A percentile compares a stretch with the other conserved stretches of the same genome.
Evolutionary conservation across 2,113 vertebrate genomes (phyloP).

Genomic region (Vombatus ursinus): DNA sequence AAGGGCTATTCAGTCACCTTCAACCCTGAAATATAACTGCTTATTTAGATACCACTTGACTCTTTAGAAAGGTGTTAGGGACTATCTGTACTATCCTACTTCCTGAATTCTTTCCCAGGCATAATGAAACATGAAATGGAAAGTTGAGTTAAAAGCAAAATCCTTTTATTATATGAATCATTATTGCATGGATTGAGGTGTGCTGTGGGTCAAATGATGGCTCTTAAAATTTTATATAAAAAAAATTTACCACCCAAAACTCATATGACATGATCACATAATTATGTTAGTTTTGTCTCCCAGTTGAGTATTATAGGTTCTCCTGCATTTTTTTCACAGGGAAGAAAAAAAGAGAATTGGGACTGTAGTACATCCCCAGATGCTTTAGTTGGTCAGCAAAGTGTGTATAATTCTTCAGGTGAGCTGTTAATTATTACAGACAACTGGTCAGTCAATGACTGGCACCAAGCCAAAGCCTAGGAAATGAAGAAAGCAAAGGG

Average conservation of each 20-base stretch:
- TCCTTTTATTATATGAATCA: neutral
- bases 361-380: neutral
- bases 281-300: neutral
- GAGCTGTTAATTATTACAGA: neutral
- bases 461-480: neutral
- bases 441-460: neutral
- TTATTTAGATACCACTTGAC: neutral
- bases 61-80: neutral
- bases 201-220: neutral
- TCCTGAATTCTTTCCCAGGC: neutral
- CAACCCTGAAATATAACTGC: neutral
- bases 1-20: neutral
- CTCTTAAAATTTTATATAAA: neutral
- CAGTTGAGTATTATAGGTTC: neutral
- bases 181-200: neutral
- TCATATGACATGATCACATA: neutral
- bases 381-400: neutral
- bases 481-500: neutral
- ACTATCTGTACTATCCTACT: neutral
- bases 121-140: neutral
- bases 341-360: neutral
- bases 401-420: neutral
- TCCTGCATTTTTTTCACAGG: neutral
- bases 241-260: neutral
- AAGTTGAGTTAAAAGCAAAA: neutral